A percentile compares a stretch with the other conserved stretches of the same genome.
Conservation (phyloP, 2,797 vertebrate species). For the Melanotaenia trifasciata region DNA sequence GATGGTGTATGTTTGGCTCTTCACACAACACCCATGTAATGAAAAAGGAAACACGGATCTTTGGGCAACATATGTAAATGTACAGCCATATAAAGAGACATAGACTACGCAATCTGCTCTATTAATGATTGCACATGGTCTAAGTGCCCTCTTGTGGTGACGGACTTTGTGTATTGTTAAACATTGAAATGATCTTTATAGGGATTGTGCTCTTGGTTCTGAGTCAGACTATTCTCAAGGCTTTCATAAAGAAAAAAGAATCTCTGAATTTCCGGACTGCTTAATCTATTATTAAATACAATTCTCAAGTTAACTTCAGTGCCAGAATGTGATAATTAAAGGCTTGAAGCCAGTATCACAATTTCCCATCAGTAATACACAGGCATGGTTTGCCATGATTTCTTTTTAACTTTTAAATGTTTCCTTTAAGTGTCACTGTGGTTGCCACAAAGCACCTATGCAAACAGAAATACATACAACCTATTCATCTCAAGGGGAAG, state of each 20-base stretch:
- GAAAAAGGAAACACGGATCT: conserved; percentile 16
- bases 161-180: conserved; percentile 36
- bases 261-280: not conserved
- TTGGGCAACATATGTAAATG: not conserved
- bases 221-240: conserved; percentile 2
- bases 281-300: not conserved
- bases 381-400: conserved; percentile 82
- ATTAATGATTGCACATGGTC: conserved; percentile 43
- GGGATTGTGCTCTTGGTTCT: conserved; percentile 3
- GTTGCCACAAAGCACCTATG: not conserved
- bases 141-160: conserved; percentile 74
- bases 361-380: conserved; percentile 78
- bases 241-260: not conserved
- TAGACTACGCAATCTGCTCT: conserved; percentile 39
- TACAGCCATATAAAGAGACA: conserved; percentile 26
- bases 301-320: not conserved
- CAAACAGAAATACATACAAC: not conserved
- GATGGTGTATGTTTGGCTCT: conserved; percentile 48
- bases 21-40: conserved; percentile 15
- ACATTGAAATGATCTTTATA: conserved; percentile 5
- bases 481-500: not conserved
- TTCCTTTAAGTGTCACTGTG: not conserved
- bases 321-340: not conserved
- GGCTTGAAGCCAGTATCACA: conserved; percentile 85
- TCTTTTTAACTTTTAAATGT: conserved; percentile 88